Evolutionary conservation across 1,140 invertebrate genomes (phyloP).

Genomic region (Probaryconus sp.): DNA sequence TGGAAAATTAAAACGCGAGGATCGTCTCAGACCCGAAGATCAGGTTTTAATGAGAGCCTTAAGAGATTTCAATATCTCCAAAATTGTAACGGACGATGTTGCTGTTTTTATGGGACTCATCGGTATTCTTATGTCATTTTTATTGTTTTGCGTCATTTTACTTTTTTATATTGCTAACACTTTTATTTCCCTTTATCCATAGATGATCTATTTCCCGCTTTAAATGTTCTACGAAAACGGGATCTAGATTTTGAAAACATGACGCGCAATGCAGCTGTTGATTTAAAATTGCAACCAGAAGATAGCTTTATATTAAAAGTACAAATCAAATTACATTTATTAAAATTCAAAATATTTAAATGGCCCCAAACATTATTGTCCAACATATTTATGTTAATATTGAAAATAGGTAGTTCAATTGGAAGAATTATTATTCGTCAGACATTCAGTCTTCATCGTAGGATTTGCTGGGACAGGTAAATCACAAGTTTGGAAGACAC

Average conservation of each 20-base stretch:
- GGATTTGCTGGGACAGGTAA: conserved; percentile 96
- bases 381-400: not conserved
- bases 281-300: conserved; percentile 93
- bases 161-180: conserved; percentile 1
- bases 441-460: conserved; percentile 96
- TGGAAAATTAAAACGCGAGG: conserved; percentile 87
- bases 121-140: conserved; percentile 71
- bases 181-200: not conserved
- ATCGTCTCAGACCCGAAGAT: conserved; percentile 85
- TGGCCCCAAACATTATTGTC: not conserved
- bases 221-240: conserved; percentile 91
- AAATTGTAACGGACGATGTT: conserved; percentile 93
- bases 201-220: conserved; percentile 91
- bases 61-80: conserved; percentile 95
- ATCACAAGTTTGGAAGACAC: conserved; percentile 94
- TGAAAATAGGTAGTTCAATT: conserved; percentile 87
- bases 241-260: conserved; percentile 91
- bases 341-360: not conserved
- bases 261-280: conserved; percentile 86
- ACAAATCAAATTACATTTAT: conserved; percentile 16
- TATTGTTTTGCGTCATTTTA: not conserved
- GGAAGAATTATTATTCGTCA: conserved; percentile 93
- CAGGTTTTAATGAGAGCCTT: conserved; percentile 91
- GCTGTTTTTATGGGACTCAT: conserved; percentile 95
- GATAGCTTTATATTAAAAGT: conserved; percentile 92